Percentiles rank a stretch among this genome's conserved stretches.
Evolutionary conservation across 2,888 invertebrate species (phyloP).

Genomic region (Perizoma flavofasciatum): DNA sequence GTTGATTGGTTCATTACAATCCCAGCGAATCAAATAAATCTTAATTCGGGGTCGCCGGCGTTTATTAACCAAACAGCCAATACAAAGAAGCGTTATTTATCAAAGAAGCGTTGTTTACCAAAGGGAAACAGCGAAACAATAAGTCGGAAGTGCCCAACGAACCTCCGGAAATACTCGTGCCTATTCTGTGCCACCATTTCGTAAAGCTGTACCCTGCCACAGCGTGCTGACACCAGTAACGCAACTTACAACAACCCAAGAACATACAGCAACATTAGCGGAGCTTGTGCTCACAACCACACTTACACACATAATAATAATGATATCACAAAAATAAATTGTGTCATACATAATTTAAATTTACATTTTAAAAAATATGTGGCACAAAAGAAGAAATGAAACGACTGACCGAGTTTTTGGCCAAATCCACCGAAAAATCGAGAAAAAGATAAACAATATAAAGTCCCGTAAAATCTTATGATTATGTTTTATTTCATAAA

Average conservation of each 20-base stretch:
- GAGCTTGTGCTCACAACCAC: too few relatives aligned
- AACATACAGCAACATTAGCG: too few relatives aligned
- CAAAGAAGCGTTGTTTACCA: slow-evolving; percentile 64
- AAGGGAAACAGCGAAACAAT: slow-evolving; percentile 57
- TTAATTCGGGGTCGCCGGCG: slow-evolving; percentile 39
- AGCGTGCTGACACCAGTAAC: not conserved
- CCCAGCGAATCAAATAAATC: slow-evolving; percentile 40
- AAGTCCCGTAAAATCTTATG: too few relatives aligned
- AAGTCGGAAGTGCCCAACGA: slow-evolving; percentile 49
- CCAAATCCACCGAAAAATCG: too few relatives aligned
- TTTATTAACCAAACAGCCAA: slow-evolving; percentile 49
- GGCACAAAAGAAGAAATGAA: too few relatives aligned
- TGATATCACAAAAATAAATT: too few relatives aligned
- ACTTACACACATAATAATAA: not conserved
- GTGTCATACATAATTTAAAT: too few relatives aligned
- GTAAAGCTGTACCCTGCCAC: not conserved
- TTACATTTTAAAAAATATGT: too few relatives aligned
- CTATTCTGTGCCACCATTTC: slow-evolving; percentile 6
- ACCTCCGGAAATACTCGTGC: slow-evolving; percentile 8
- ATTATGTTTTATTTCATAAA: too few relatives aligned
- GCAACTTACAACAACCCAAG: slow-evolving; percentile 3
- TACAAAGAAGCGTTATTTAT: slow-evolving; percentile 69
- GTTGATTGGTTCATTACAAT: slow-evolving; percentile 41
- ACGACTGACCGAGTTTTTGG: too few relatives aligned
- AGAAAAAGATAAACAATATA: too few relatives aligned